Base-by-base conservation (phyloP, 35 echinoderm and acorn worm species). In the Heliocidaris tuberculata region DNA sequence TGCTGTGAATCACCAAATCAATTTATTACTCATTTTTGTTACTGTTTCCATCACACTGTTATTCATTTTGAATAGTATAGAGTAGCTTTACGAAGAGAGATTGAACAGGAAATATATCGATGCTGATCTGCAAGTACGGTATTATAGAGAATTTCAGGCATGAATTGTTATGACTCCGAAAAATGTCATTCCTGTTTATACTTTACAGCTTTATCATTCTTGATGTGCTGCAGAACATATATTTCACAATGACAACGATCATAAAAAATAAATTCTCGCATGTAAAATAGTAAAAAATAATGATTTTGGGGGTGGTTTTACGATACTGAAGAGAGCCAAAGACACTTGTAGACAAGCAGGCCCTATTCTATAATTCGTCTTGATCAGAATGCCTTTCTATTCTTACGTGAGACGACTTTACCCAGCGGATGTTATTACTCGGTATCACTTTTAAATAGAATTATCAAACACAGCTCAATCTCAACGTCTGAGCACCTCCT, bases 361-460 rank as follows among this genome's bases (percentile, higher is more conserved):
- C 2, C 27, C 65, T 56, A 24, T 78, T 78, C 65, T 78, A 78
- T 21, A 78, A 78, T 78, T 78, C 65, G 3, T 78, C 21, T 7
- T 21, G 65, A 78, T 78, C 17, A 24, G 21, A 78, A 78, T 7
- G 65, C 27, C 65, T 19, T 78, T 78, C 65, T 78, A 78, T 78
- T 78, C 65, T 78, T 78, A 78, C 19, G 21, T n/a, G 65, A 78
- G 65, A n/a, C 21, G 27, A 78, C 65, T 78, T 78, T 89, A 31
- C 47, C 31, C 87, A 16, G 91, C 91, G 91, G 91, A 93, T 93
- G 91, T 93, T 93, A 54, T 93, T 93, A 30, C 50, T 50, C n/a
- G 13, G n/a, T 93, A 89, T 93, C 91, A 93, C 31, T 93, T 30
- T 48, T 93, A 93, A 93, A 93, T 93, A 93, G 91, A 93, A 93